Evolutionary conservation across 30 jellyfish, hydroid and myxozoan species (phyloP), one percentile per base, ranked within the genome.

Genomic region (Aurelia aurita complex sp. Pacific): DNA sequence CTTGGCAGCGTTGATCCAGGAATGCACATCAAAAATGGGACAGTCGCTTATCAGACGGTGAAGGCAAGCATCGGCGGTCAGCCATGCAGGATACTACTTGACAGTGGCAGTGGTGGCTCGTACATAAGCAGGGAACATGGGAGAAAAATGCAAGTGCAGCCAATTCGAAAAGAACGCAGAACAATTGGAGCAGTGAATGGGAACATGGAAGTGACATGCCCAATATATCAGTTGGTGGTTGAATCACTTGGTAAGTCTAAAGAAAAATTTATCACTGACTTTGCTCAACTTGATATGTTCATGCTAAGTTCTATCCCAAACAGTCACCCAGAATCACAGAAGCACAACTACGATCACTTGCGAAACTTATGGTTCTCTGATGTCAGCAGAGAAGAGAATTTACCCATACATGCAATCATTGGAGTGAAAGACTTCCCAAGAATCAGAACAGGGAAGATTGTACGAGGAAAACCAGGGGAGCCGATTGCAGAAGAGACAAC

Each of bases 61-160:
- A 14, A 8, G 17, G 85, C 85, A 14, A 74, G 14, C 12, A 51
- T 74, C 23, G 85, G 85, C 8, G 85, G 50, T 10, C 85, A 74
- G 11, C 14, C 50, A 51, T 74, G 85, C 23, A 12, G 73, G 9
- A 74, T 74, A 12, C 85, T 74, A 74, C 76, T 74, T 8, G 76
- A 74, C 50, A 51, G 40, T 16, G 85, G 70, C 40, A 74, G 76
- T 33, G 70, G 73, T 6, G 23, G 23, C 35, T 50, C 85, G 50
- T 46, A 74, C 88, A 53, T 77, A 14, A 74, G 76, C 80, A 17
- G 79, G 7, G 82, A 77, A 36, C 64, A 77, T 53, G 82, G 36
- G 29, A 60, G 79, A 36, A 77, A 77, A 53, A 15, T 12, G 13
- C 23, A 32, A 17, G 51, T 6, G n/a, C 54, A 77, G 36, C 88